Base-by-base conservation (phyloP, 1,140 invertebrate species). In the Zaprionus lachaisei region DNA sequence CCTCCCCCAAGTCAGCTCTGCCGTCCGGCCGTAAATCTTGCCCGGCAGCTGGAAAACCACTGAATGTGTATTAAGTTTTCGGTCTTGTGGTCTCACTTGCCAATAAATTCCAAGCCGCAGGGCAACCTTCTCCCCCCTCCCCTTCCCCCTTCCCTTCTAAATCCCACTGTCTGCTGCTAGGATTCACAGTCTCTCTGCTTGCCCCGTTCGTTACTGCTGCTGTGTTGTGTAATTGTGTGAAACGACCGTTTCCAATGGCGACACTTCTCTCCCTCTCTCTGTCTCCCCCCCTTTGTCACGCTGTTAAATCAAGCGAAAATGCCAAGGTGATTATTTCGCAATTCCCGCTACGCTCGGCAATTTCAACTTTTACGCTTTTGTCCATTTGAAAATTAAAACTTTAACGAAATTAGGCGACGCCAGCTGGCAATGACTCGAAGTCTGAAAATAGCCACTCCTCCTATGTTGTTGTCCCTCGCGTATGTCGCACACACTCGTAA, bases 221-320 rank as follows among this genome's bases (percentile, higher is more conserved):
- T 55, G 28, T 60, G 47, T 63, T 83, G 74, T 85, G 81, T 79
- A 85, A 85, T 84, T 85, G 82, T 56, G 55, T 69, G 63, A 81
- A 74, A 67, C 71, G 79, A 62, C 64, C 58, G 24, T 54, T 67
- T 68, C 14, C 15, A 64, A 65, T 67, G 74, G 49, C 44, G 64
- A 54, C 54, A 58, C 41, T 44, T 44, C 47, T 51, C 9, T 20
- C n/a, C 17, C 17, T 12, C 9, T 9, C 15, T 0, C 20, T 11
- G 6, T 7, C n/a, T 28, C 22, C 5, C 61, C 44, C 41, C n/a
- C n/a, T 7, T 1, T 2, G 20, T 55, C 22, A 38, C 41, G 2
- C 41, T 51, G 78, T 62, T 74, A 81, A 84, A 67, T 77, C 71
- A 72, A 85, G 69, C 78, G 81, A 51, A 85, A 81, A 81, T 68